phyloP scores from a whole-genome alignment of 2,797 vertebrate species.

The Characodon lateralis region DNA sequence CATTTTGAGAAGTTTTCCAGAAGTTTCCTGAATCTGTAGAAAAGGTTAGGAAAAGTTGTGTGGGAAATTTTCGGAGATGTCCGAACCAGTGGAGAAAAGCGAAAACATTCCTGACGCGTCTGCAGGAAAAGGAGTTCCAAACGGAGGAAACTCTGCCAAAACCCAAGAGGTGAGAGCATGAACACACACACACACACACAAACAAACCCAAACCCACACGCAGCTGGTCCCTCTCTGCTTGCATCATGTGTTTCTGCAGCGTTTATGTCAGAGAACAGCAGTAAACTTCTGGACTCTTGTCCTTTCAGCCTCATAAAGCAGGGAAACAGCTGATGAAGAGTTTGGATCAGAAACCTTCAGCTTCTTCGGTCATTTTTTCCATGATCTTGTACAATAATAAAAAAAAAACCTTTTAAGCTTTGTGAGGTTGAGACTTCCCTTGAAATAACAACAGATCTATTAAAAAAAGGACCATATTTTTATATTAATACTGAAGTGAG shows the following conservation, averaged over 20 bases:
- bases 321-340: neutral
- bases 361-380: too few relatives aligned
- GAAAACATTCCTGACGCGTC: conserved; percentile 33
- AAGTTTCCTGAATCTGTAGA: neutral
- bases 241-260: neutral
- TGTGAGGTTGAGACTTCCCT: neutral
- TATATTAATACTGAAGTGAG: neutral
- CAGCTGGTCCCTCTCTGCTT: neutral
- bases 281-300: conserved; percentile 34
- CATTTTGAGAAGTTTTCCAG: neutral
- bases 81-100: conserved; percentile 28
- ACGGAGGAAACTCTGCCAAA: conserved; percentile 51
- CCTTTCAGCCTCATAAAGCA: conserved; percentile 21
- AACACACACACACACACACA: too few relatives aligned
- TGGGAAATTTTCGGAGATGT: conserved; percentile 37
- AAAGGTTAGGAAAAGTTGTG: neutral
- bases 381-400: neutral
- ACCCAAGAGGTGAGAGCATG: conserved; percentile 62
- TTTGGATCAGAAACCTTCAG: neutral
- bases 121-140: conserved; percentile 38
- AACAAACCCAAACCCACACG: neutral
- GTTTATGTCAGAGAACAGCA: conserved; percentile 4
- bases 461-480: too few relatives aligned
- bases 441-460: too few relatives aligned
- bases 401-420: neutral